A percentile compares a stretch with the other conserved stretches of the same genome.
These are phyloP conservation scores for Chaetura pelagica DNA, from an alignment of 2,113 vertebrate genomes.

Conservation along the genomic window DNA sequence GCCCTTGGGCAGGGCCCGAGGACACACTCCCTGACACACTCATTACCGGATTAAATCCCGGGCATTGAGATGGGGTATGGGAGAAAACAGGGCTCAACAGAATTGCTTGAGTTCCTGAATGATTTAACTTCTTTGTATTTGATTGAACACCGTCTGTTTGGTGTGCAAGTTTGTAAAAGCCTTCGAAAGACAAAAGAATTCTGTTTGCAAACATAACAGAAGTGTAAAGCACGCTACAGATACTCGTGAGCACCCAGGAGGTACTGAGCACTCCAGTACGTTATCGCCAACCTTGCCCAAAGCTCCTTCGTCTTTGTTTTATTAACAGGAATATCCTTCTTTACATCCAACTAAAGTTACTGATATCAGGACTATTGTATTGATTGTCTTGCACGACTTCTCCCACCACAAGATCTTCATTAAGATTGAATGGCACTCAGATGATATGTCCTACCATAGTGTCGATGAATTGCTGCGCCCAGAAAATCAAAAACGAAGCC, in stretches of 20 bases:
- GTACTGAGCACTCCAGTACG: neutral
- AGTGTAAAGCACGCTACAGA: neutral
- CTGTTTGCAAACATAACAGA: conserved; percentile 2
- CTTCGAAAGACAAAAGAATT: conserved; percentile 11
- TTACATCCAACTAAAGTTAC: neutral
- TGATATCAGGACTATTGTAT: neutral
- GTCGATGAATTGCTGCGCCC: neutral
- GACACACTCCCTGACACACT: neutral
- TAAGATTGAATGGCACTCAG: neutral
- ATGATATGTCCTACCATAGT: neutral
- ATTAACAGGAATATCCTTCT: neutral
- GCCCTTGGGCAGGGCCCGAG: neutral
- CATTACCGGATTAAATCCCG: neutral
- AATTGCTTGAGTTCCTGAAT: neutral
- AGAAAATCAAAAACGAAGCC: neutral
- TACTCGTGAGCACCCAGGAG: neutral
- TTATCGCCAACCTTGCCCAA: neutral
- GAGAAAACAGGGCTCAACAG: neutral
- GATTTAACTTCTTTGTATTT: conserved; percentile 26
- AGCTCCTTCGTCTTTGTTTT: neutral
- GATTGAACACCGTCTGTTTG: neutral
- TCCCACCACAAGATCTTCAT: neutral
- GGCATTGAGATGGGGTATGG: neutral
- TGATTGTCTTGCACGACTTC: neutral
- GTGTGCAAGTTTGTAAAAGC: conserved; percentile 15